These are phyloP conservation scores for Eretmochelys imbricata DNA, from an alignment of 2,113 vertebrate species.

Conservation along the genomic window DNA sequence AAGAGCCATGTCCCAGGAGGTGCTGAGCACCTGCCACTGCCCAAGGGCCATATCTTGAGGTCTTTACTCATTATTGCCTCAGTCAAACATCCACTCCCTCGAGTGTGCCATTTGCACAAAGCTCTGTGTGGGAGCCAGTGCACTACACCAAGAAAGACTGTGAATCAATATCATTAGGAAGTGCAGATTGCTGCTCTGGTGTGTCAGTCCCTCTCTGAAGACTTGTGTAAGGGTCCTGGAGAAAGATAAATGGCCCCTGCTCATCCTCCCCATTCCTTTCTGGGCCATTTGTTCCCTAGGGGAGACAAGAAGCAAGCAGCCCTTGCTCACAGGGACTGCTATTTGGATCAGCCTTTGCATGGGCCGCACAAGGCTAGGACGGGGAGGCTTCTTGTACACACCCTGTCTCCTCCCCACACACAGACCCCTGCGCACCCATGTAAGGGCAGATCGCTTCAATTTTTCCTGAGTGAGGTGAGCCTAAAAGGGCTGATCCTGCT, in stretches of 20 bases:
- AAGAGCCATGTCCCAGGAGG: neutral
- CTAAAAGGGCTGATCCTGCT: neutral
- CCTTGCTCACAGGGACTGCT: neutral
- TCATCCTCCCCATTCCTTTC: too few species aligned
- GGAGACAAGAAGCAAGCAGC: neutral
- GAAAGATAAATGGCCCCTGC: neutral
- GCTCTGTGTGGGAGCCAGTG: neutral
- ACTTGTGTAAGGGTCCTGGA: neutral
- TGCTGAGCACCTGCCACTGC: neutral
- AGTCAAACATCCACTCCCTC: neutral
- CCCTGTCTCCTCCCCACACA: neutral
- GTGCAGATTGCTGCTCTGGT: neutral
- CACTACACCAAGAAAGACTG: neutral
- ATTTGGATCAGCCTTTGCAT: neutral
- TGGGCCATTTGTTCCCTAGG: neutral
- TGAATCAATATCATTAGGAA: neutral
- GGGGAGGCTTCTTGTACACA: neutral
- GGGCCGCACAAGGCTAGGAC: neutral
- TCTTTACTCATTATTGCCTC: neutral
- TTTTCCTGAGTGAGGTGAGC: neutral
- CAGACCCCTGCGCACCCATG: fast-evolving
- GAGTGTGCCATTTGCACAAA: fast-evolving
- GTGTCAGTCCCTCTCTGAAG: neutral
- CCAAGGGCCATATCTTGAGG: neutral
- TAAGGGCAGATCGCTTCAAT: fast-evolving